Evolutionary conservation across 2,113 vertebrate genomes (phyloP).

Genomic region (Microcebus lehilahytsara): DNA sequence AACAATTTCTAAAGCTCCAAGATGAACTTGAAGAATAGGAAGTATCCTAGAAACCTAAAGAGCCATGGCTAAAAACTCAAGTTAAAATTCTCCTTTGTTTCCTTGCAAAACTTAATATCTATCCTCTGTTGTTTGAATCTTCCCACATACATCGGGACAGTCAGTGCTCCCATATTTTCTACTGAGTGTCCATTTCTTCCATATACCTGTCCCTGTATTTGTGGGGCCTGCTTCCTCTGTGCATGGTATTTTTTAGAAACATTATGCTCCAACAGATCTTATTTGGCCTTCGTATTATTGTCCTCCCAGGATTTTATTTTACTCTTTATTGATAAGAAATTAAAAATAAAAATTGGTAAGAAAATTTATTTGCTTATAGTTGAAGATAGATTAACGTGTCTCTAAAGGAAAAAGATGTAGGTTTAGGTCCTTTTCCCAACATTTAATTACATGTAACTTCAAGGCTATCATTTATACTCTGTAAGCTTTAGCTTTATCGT

Average conservation of each 20-base stretch:
- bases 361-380: not conserved
- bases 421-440: not conserved
- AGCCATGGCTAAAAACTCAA: not conserved
- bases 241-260: not conserved
- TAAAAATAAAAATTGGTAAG: not conserved
- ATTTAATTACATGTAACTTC: not conserved
- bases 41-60: not conserved
- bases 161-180: not conserved
- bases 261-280: not conserved
- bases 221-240: not conserved
- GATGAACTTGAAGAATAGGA: not conserved
- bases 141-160: not conserved
- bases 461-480: not conserved
- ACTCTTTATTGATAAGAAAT: not conserved
- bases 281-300: not conserved
- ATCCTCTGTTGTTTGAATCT: not conserved
- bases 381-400: not conserved
- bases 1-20: not conserved
- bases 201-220: not conserved
- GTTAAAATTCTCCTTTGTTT: not conserved
- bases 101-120: not conserved
- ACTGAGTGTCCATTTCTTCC: not conserved
- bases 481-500: not conserved
- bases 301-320: not conserved
- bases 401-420: not conserved